These are phyloP conservation scores for Pocillopora meandrina DNA, from an alignment of 92 coral and sea anemone species.

Conservation along the genomic window DNA sequence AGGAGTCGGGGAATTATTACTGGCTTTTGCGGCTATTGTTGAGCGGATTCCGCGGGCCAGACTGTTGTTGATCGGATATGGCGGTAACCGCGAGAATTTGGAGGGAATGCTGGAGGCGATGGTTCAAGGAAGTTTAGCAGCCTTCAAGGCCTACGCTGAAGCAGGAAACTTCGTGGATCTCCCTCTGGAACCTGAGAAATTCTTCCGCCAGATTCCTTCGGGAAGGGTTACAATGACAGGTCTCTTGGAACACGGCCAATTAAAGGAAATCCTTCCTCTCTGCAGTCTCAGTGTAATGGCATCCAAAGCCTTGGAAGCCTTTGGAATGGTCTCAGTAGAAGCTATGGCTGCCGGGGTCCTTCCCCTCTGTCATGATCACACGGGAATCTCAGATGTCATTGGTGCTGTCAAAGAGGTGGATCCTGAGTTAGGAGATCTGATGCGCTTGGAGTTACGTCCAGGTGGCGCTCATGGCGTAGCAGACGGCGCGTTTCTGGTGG, in stretches of 20 bases:
- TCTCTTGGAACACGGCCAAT: constrained; percentile 74
- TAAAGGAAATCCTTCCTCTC: constrained; percentile 79
- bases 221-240: constrained; percentile 85
- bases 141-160: constrained; percentile 82
- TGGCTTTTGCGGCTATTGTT: constrained; percentile 77
- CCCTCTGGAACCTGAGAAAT: constrained; percentile 63
- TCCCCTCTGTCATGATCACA: constrained; percentile 79
- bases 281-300: constrained; percentile 74
- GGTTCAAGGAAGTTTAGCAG: constrained; percentile 69
- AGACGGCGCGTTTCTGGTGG: constrained; percentile 76
- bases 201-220: constrained; percentile 71
- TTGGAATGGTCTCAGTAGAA: constrained; percentile 89
- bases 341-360: constrained; percentile 93
- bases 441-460: constrained; percentile 75
- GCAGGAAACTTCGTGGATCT: constrained; percentile 86
- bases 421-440: constrained; percentile 69
- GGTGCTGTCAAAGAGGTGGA: constrained; percentile 69
- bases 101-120: constrained; percentile 82
- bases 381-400: constrained; percentile 80
- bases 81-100: constrained; percentile 82
- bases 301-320: constrained; percentile 81
- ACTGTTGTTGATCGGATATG: constrained; percentile 79
- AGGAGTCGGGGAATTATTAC: constrained; percentile 86
- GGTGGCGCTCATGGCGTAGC: constrained; percentile 86
- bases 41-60: constrained; percentile 75